Base-by-base conservation (phyloP, 2,113 vertebrate species). In the Hydrochoerus hydrochaeris region DNA sequence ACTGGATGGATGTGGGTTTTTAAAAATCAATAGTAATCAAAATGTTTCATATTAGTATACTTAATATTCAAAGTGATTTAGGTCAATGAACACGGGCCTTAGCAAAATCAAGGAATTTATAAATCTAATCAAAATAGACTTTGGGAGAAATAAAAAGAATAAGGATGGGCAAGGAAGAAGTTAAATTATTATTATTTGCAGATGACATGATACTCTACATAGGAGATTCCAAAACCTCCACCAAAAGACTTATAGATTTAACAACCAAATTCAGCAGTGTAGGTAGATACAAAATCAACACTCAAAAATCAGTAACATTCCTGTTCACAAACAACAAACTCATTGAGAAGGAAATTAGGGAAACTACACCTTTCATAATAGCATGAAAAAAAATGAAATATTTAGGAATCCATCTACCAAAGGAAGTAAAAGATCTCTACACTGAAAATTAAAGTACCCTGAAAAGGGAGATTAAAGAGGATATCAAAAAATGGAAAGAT, bases 1-100 rank as follows among this genome's bases (percentile, higher is more conserved):
- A 86, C 38, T 73, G n/a, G 19, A 24, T 86, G 75, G 19, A 60
- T 19, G 16, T 73, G 7, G 1, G 3, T 14, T 69, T 92, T 82
- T 46, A 46, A 77, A 87, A 44, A 26, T 62, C 63, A 84, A 20
- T 85, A 78, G 35, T n/a, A 65, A 80, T 63, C 38, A 78, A 80
- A 94, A 80, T 94, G 54, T 57, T 81, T 81, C 57, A 80, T 52
- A 93, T 3, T 67, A 77, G 86, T 67, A 92, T 88, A 84, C 44
- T 92, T 58, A 58, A 78, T 54, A 32, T 81, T 73, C 80, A 67
- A 83, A 57, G 57, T 75, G 24, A n/a, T 84, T 73, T 49, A 26
- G 32, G 52, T 44, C 63, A 94, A 88, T 82, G 67, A 91, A 10
- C 38, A 91, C 89, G 11, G 24, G 46, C 24, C 52, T 96, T 91